Evolutionary conservation across 1,140 invertebrate species (phyloP).

Genomic region (Ooceraea biroi): DNA sequence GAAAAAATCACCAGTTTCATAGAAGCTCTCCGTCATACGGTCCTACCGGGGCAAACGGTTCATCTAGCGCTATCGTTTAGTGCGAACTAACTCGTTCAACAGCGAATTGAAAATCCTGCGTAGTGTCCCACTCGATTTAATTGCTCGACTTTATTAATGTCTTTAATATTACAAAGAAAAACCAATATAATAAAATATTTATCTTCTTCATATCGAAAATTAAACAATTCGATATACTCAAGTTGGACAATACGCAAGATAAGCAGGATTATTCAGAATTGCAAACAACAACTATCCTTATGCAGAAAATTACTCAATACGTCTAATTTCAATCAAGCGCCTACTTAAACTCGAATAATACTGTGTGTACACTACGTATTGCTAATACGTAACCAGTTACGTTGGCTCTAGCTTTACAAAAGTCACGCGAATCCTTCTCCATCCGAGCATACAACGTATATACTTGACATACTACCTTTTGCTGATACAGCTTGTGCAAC

Average conservation of each 20-base stretch:
- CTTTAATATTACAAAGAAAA: not conserved
- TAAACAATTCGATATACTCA: not conserved
- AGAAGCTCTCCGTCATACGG: slow-evolving; percentile 92
- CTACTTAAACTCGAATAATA: not conserved
- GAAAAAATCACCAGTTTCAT: slow-evolving; percentile 94
- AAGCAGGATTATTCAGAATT: not conserved
- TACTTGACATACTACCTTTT: slow-evolving; percentile 89
- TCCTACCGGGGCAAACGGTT: slow-evolving; percentile 87
- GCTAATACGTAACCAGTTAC: not conserved
- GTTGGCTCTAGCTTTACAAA: not conserved
- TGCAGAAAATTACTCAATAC: not conserved
- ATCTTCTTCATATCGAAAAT: no score
- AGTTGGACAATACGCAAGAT: not conserved
- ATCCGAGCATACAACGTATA: not conserved
- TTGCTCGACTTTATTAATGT: not conserved
- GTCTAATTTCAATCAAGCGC: slow-evolving; percentile 12
- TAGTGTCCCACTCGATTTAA: slow-evolving; percentile 10
- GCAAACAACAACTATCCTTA: not conserved
- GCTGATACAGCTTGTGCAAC: slow-evolving; percentile 92
- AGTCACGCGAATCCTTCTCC: slow-evolving; percentile 10
- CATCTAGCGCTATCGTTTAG: slow-evolving; percentile 3
- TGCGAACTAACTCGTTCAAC: slow-evolving; percentile 1
- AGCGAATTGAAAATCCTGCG: not conserved
- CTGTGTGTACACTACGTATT: not conserved
- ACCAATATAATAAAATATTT: no score